These are phyloP conservation scores for Oceanodroma tethys DNA, from an alignment of 2,113 vertebrate species.

Conservation along the genomic window DNA sequence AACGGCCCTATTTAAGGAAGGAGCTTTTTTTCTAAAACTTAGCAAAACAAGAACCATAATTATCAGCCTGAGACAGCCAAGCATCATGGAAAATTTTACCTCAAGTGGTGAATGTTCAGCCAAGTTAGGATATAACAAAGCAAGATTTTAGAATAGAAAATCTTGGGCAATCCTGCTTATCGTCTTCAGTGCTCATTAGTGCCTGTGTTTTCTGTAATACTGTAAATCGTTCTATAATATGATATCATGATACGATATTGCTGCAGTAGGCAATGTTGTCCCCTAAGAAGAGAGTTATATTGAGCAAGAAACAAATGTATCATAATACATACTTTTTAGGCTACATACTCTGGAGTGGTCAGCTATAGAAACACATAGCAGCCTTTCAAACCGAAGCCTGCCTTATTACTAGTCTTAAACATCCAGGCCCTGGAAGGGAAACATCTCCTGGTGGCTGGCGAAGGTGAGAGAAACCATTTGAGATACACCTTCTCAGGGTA, in stretches of 20 bases:
- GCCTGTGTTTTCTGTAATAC: not conserved
- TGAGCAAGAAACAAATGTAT: not conserved
- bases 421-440: not conserved
- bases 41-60: not conserved
- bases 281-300: not conserved
- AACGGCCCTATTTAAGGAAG: not conserved
- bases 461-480: not conserved
- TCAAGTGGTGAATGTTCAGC: constrained; percentile 18
- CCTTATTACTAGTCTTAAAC: not conserved
- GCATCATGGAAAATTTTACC: constrained; percentile 42
- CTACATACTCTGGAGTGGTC: not conserved
- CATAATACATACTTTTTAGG: not conserved
- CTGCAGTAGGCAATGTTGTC: not conserved
- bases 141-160: constrained; percentile 12
- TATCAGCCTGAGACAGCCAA: not conserved
- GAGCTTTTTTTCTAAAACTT: not conserved
- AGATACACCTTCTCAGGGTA: not conserved
- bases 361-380: not conserved
- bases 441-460: not conserved
- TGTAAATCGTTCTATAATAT: not conserved
- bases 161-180: not conserved
- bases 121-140: not conserved
- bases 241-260: not conserved
- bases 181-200: not conserved
- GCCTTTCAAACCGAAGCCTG: not conserved